phyloP scores from a whole-genome alignment of 2,797 vertebrate species.

The Delichon dasypus region DNA sequence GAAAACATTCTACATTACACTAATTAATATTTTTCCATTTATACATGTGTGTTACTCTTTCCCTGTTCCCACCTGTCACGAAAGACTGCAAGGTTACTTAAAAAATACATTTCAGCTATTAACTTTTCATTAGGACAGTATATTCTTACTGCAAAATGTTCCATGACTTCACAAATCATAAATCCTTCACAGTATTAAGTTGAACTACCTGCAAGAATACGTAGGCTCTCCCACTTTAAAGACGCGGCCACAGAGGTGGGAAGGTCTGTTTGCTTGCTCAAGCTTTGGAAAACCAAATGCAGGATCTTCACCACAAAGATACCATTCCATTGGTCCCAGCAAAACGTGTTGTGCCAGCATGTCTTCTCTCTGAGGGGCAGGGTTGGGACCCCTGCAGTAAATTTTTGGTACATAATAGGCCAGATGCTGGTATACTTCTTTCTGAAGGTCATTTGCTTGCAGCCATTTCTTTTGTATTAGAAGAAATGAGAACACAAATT shows the following conservation, averaged over 20 bases:
- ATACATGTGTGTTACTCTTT: not conserved
- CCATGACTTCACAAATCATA: not conserved
- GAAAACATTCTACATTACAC: not conserved
- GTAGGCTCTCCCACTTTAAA: conserved; percentile 98
- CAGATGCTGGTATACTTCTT: conserved; percentile 88
- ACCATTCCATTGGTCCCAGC: conserved; percentile 92
- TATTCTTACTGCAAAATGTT: not conserved
- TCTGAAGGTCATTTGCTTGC: conserved; percentile 84
- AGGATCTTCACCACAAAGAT: conserved; percentile 91
- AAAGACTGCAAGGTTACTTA: not conserved
- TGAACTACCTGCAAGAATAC: conserved; percentile 93
- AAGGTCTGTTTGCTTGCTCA: conserved; percentile 89
- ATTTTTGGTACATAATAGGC: conserved; percentile 90
- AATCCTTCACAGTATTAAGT: not conserved
- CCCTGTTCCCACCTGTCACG: not conserved
- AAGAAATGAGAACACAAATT: conserved; percentile 36
- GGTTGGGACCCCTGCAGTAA: conserved; percentile 87
- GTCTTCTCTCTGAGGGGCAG: conserved; percentile 88
- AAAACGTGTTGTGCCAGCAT: conserved; percentile 87
- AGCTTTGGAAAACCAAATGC: conserved; percentile 85
- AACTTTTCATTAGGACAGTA: not conserved
- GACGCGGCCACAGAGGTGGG: conserved; percentile 92
- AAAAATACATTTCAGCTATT: not conserved
- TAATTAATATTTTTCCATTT: not conserved
- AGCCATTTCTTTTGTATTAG: conserved; percentile 85